These are phyloP conservation scores for Kuschelorhynchus macadamiae DNA, from an alignment of 2,888 invertebrate genomes.

Conservation along the genomic window DNA sequence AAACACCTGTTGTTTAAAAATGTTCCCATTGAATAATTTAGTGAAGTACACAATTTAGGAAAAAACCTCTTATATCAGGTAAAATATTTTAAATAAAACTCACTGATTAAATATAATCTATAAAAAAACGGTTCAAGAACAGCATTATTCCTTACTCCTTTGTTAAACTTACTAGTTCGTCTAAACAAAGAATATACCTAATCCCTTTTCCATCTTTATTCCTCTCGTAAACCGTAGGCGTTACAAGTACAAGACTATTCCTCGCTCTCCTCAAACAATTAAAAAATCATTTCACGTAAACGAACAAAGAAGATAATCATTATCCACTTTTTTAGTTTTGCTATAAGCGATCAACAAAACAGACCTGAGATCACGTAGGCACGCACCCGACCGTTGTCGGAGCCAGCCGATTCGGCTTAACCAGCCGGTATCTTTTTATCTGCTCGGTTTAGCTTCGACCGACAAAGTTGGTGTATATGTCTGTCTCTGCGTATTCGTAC, in stretches of 20 bases:
- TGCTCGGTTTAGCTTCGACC: not conserved
- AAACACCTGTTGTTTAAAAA: too few relatives aligned
- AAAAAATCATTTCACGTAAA: slow-evolving; percentile 37
- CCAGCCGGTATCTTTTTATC: slow-evolving; percentile 60
- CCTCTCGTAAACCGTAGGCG: slow-evolving; percentile 8
- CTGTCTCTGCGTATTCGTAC: too few relatives aligned
- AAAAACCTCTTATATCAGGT: too few relatives aligned
- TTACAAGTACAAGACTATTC: slow-evolving; percentile 6
- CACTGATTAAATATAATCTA: too few relatives aligned
- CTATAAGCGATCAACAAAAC: slow-evolving; percentile 35
- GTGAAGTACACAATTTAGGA: too few relatives aligned
- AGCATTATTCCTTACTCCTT: slow-evolving; percentile 20
- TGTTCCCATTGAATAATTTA: too few relatives aligned
- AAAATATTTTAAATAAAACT: too few relatives aligned
- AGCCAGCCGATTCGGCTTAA: slow-evolving; percentile 63
- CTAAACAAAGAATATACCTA: slow-evolving; percentile 25
- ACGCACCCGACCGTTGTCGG: slow-evolving; percentile 62
- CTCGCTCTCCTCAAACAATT: slow-evolving; percentile 19
- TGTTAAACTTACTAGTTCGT: not conserved
- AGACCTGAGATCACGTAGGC: slow-evolving; percentile 57
- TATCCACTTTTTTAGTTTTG: slow-evolving; percentile 40
- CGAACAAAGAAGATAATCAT: slow-evolving; percentile 43
- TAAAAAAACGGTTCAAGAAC: too few relatives aligned
- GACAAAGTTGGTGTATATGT: not conserved
- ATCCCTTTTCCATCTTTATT: slow-evolving; percentile 15